phyloP scores from a whole-genome alignment of 2,797 vertebrate genomes.

The Xenopus petersii region DNA sequence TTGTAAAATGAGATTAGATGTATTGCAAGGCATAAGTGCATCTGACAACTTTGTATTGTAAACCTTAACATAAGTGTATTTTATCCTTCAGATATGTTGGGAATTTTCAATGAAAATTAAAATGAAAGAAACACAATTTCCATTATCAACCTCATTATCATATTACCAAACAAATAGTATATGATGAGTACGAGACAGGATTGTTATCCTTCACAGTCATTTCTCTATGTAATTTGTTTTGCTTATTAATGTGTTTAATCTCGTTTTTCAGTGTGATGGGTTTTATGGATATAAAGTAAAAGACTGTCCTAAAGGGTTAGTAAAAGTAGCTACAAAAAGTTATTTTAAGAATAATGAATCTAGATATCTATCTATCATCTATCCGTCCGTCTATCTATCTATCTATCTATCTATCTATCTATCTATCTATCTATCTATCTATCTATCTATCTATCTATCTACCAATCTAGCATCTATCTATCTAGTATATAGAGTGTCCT shows the following conservation, averaged over 20 bases:
- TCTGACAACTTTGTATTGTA: conserved; percentile 31
- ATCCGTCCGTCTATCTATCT: too few relatives aligned
- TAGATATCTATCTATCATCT: too few relatives aligned
- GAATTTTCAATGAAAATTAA: conserved; percentile 30
- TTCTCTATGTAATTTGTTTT: background rate
- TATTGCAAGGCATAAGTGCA: conserved; percentile 32
- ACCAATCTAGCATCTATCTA: too few relatives aligned
- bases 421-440: background rate
- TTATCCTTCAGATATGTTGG: conserved; percentile 25
- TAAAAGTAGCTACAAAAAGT: too few relatives aligned
- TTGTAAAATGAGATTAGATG: conserved; percentile 28
- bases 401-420: too few relatives aligned
- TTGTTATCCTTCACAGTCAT: too few relatives aligned
- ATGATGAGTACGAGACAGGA: too few relatives aligned
- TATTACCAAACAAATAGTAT: conserved; percentile 7
- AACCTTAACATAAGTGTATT: conserved; percentile 23
- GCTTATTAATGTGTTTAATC: background rate
- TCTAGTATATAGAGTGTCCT: too few relatives aligned
- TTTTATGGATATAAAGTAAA: too few relatives aligned
- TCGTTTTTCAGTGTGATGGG: too few relatives aligned
- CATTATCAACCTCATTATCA: conserved; percentile 12
- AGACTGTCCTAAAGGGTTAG: background rate
- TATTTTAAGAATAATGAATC: too few relatives aligned
- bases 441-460: background rate
- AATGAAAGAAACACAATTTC: conserved; percentile 11